Conservation (phyloP, 2,888 invertebrate genomes). For the Polydesmus complanatus region DNA sequence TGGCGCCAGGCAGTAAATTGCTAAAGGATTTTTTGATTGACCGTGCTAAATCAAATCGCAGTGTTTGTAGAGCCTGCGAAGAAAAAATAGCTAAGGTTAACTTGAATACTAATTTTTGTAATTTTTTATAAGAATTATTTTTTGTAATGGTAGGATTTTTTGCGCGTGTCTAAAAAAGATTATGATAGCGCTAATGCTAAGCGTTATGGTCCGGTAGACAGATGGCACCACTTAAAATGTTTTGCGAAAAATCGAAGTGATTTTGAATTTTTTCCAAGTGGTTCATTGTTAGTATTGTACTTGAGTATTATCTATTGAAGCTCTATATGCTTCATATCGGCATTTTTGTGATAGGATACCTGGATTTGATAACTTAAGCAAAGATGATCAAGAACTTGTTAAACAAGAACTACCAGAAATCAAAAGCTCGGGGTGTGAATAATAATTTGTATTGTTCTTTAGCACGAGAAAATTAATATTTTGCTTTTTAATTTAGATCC, state of each 20-base stretch:
- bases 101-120: not conserved
- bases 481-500: not conserved
- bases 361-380: constrained; percentile 54
- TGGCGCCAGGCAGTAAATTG: not conserved
- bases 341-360: constrained; percentile 47
- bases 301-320: not conserved
- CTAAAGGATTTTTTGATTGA: constrained; percentile 59
- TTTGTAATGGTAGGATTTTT: constrained; percentile 47
- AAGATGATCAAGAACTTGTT: constrained; percentile 54
- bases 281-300: constrained; percentile 37
- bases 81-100: constrained; percentile 65
- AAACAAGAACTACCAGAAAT: constrained; percentile 51
- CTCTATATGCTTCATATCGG: too few relatives aligned
- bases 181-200: constrained; percentile 65
- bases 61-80: constrained; percentile 69
- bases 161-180: constrained; percentile 70
- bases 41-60: constrained; percentile 70
- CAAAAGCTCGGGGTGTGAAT: not conserved
- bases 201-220: constrained; percentile 65
- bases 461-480: not conserved
- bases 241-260: constrained; percentile 61
- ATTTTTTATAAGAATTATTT: not conserved
- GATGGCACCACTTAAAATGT: constrained; percentile 86
- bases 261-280: constrained; percentile 56
- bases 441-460: not conserved